Conservation (phyloP, 1,140 invertebrate genomes). For the Aphidius ervi region DNA sequence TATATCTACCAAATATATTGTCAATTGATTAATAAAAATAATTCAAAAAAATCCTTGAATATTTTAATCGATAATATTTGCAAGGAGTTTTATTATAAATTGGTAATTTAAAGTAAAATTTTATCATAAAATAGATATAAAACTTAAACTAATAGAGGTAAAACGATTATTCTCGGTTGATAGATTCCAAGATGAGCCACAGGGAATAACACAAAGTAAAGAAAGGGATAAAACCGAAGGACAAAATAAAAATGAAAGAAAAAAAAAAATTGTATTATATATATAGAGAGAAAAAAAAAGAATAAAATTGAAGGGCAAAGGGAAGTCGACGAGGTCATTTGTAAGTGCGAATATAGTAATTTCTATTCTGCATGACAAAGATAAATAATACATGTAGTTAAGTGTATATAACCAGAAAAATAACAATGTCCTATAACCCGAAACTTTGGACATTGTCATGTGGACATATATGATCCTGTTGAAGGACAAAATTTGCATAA, state of each 20-base stretch:
- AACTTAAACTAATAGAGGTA: constrained; percentile 10
- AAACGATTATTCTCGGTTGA: constrained; percentile 17
- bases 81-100: too few species aligned
- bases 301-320: not conserved
- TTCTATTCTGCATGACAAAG: constrained; percentile 16
- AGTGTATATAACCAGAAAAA: not conserved
- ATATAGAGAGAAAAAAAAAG: too few species aligned
- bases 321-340: constrained; percentile 13
- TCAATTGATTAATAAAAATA: too few species aligned
- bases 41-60: too few species aligned
- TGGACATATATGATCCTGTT: constrained; percentile 14
- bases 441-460: constrained; percentile 11
- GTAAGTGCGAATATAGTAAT: constrained; percentile 8
- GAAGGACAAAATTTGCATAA: constrained; percentile 26
- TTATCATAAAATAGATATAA: too few species aligned
- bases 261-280: not conserved
- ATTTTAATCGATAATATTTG: too few species aligned
- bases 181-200: constrained; percentile 7
- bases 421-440: constrained; percentile 17
- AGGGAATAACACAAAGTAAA: not conserved
- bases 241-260: not conserved
- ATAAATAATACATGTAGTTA: not conserved
- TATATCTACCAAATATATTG: too few species aligned
- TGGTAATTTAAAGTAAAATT: too few species aligned
- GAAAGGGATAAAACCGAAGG: not conserved